phyloP scores from a whole-genome alignment of 2,113 vertebrate species.

The Pseudopipra pipra region DNA sequence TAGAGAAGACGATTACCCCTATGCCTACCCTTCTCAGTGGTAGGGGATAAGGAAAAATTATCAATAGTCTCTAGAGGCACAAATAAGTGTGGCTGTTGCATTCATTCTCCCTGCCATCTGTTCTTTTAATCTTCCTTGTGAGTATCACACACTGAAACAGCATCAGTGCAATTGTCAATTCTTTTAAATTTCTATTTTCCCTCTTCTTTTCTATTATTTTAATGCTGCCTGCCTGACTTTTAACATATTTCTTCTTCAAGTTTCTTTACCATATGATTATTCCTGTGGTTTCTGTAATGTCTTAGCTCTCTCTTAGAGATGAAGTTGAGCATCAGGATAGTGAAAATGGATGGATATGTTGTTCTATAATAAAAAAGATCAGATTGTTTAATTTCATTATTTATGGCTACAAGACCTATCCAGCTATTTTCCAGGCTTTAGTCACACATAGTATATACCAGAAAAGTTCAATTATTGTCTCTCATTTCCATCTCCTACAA shows the following conservation, averaged over 20 bases:
- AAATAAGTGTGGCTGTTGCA: not conserved
- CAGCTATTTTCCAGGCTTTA: constrained; percentile 13
- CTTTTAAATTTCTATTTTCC: not conserved
- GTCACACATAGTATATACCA: not conserved
- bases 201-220: not conserved
- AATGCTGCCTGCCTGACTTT: not conserved
- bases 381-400: not conserved
- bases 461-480: constrained; percentile 4
- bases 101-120: not conserved
- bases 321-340: not conserved
- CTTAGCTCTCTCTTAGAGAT: not conserved
- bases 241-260: not conserved
- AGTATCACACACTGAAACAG: not conserved
- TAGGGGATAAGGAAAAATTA: not conserved
- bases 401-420: not conserved
- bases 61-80: not conserved
- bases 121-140: not conserved
- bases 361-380: not conserved
- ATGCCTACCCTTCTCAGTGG: not conserved
- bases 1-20: not conserved
- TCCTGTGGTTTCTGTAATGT: not conserved
- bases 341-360: constrained; percentile 9
- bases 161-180: not conserved
- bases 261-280: not conserved
- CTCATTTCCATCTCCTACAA: not conserved